Evolutionary conservation across 2,888 invertebrate genomes (phyloP).

Genomic region (Biston stratarius): DNA sequence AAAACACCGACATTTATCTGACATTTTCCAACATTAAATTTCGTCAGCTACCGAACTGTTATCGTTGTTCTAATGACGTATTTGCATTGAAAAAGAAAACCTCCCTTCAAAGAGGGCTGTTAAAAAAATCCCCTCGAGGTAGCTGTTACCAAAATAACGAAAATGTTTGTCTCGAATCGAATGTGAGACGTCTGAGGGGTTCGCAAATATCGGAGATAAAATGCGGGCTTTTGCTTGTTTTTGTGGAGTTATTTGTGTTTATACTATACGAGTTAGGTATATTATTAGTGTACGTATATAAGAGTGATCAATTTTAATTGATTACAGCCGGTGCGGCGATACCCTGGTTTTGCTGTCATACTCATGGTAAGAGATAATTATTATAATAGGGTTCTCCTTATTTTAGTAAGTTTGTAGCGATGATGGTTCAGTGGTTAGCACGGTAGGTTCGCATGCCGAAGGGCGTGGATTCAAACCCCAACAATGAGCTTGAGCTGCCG

Average conservation of each 20-base stretch:
- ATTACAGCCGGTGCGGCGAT: too few relatives aligned
- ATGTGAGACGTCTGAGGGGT: conserved; percentile 24
- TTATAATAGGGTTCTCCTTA: too few relatives aligned
- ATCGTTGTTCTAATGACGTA: conserved; percentile 72
- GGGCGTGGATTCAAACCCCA: too few relatives aligned
- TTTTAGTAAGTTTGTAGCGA: too few relatives aligned
- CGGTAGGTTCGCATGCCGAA: too few relatives aligned
- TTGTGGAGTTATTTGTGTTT: not conserved
- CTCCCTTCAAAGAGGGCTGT: conserved; percentile 38
- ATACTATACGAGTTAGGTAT: too few relatives aligned
- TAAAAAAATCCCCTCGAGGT: conserved; percentile 14
- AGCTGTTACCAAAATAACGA: conserved; percentile 34
- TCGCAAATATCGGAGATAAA: conserved; percentile 23
- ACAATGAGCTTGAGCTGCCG: too few relatives aligned
- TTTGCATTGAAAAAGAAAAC: conserved; percentile 77
- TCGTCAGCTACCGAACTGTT: conserved; percentile 46
- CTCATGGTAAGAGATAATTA: too few relatives aligned
- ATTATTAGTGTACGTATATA: too few relatives aligned
- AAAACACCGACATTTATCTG: conserved; percentile 13
- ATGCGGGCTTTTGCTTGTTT: conserved; percentile 11
- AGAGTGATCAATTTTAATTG: too few relatives aligned
- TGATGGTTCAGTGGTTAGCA: too few relatives aligned
- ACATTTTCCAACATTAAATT: conserved; percentile 22
- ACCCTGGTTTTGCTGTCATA: too few relatives aligned
- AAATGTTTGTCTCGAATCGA: conserved; percentile 38